Percentiles rank a stretch among this genome's conserved stretches.
Evolutionary conservation across 2,797 vertebrate genomes (phyloP).

Genomic region (Erethizon dorsatum): DNA sequence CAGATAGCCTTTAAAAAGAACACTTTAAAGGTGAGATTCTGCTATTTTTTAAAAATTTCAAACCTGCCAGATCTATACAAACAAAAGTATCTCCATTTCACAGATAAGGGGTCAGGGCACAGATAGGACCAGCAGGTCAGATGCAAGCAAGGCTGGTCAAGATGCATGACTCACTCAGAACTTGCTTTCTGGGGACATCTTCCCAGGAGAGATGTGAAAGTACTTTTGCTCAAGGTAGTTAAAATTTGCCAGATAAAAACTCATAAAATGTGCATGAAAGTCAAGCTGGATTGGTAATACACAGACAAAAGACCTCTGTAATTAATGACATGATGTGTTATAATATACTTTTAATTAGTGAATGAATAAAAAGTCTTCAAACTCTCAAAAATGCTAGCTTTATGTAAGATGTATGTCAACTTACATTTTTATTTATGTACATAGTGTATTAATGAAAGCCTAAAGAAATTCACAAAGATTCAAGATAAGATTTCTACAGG

Average conservation of each 20-base stretch:
- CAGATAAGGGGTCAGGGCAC: neutral
- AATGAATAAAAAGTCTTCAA: constrained; percentile 62
- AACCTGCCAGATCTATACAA: neutral
- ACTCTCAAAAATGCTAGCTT: constrained; percentile 67
- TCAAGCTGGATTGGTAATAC: neutral
- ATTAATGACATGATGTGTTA: neutral
- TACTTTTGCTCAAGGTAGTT: constrained; percentile 50
- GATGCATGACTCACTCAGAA: neutral
- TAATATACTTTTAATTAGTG: constrained; percentile 63
- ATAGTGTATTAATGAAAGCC: constrained; percentile 74
- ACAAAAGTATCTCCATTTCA: neutral
- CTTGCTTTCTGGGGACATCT: neutral
- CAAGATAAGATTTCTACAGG: constrained; percentile 77
- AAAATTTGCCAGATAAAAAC: constrained; percentile 36
- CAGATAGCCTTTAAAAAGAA: neutral
- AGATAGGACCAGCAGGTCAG: neutral
- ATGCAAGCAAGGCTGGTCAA: neutral
- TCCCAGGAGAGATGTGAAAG: neutral
- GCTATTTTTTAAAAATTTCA: neutral
- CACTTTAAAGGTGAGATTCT: neutral
- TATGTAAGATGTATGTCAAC: constrained; percentile 70
- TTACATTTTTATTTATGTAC: constrained; percentile 78
- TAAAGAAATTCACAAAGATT: constrained; percentile 86
- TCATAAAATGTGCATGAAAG: constrained; percentile 33
- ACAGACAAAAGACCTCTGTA: constrained; percentile 35